These are phyloP conservation scores for Manacus vitellinus DNA, from an alignment of 2,113 vertebrate species.

Conservation along the genomic window DNA sequence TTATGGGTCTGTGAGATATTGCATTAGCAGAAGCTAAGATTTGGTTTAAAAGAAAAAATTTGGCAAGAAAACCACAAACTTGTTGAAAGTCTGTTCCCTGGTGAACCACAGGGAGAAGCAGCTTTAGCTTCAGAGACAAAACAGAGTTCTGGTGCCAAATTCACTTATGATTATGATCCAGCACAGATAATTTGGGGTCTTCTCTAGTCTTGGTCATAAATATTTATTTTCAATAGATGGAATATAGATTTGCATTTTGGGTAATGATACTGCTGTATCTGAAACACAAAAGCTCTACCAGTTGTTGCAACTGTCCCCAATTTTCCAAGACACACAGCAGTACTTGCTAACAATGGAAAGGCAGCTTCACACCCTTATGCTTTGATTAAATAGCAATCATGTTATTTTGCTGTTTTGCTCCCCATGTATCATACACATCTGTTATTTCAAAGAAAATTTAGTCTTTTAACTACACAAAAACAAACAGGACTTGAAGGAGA, in stretches of 20 bases:
- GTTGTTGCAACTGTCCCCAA: background rate
- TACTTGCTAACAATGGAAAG: background rate
- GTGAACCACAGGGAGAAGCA: background rate
- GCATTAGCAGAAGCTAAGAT: background rate
- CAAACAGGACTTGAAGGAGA: slow-evolving; percentile 3
- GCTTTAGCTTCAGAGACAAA: background rate
- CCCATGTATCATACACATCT: background rate
- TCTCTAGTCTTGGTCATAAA: background rate
- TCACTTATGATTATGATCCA: background rate
- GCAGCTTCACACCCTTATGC: background rate
- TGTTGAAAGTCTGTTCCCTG: background rate
- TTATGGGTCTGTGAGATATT: background rate
- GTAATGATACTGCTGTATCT: background rate
- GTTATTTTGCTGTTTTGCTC: slow-evolving; percentile 5
- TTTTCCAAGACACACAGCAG: background rate
- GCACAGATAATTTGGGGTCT: background rate
- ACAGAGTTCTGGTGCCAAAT: background rate
- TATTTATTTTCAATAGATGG: background rate
- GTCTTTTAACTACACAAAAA: background rate
- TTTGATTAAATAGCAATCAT: slow-evolving; percentile 30
- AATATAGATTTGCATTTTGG: background rate
- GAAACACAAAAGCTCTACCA: background rate
- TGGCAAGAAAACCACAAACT: background rate
- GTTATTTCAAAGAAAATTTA: slow-evolving; percentile 45
- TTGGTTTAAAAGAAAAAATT: background rate